Conservation (phyloP, 2,797 vertebrate genomes). For the Myiothlypis chrysogaster region DNA sequence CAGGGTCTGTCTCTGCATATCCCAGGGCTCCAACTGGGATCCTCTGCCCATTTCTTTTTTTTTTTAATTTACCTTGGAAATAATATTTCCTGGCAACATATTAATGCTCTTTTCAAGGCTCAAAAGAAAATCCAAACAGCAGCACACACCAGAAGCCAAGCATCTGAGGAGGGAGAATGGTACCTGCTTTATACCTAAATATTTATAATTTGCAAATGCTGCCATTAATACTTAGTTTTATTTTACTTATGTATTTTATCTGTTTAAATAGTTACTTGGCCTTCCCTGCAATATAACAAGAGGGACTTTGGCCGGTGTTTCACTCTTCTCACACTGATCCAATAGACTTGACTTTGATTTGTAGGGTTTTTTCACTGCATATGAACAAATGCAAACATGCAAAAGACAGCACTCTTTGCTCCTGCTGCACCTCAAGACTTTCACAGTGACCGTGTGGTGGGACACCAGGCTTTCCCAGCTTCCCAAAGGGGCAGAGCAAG, state of each 20-base stretch:
- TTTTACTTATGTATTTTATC: neutral
- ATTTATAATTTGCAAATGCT: neutral
- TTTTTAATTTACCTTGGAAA: conserved; percentile 43
- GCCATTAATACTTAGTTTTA: neutral
- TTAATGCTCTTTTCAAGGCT: conserved; percentile 53
- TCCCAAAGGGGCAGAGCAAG: neutral
- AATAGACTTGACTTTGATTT: neutral
- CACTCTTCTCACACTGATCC: neutral
- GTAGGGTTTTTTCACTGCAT: neutral
- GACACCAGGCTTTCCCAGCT: neutral
- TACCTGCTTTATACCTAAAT: conserved; percentile 27
- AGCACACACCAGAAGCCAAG: neutral
- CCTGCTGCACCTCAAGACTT: neutral
- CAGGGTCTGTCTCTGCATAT: neutral
- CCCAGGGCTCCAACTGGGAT: neutral
- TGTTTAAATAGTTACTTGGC: neutral
- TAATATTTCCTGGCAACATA: conserved; percentile 57
- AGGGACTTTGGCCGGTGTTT: neutral
- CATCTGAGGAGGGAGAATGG: neutral
- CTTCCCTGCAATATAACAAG: neutral
- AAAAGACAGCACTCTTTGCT: neutral
- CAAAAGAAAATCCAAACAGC: conserved; percentile 31
- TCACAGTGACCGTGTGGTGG: accelerated
- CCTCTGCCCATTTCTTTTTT: neutral
- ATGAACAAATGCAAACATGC: neutral